A percentile compares a stretch with the other conserved stretches of the same genome.
Evolutionary conservation across 1,140 invertebrate genomes (phyloP).

Genomic region (Camponotus floridanus): DNA sequence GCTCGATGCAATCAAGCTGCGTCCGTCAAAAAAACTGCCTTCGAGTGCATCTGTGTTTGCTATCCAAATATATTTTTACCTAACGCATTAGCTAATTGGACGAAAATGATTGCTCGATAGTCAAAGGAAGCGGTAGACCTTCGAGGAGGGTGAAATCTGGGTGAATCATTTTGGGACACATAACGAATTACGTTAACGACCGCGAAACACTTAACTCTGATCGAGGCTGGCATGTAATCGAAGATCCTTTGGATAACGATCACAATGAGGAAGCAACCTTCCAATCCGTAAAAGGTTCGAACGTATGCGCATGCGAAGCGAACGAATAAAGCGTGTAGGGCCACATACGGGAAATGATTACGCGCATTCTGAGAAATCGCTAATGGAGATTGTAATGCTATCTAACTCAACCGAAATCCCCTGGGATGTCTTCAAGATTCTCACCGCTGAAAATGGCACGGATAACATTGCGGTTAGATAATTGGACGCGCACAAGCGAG

Average conservation of each 20-base stretch:
- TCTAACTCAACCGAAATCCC: constrained; percentile 71
- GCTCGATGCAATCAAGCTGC: constrained; percentile 66
- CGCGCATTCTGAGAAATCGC: constrained; percentile 74
- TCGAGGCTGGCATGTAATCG: constrained; percentile 55
- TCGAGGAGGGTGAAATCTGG: constrained; percentile 24
- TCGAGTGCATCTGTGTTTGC: constrained; percentile 19
- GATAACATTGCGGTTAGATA: constrained; percentile 31
- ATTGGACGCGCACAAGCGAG: constrained; percentile 58
- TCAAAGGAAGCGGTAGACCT: not conserved
- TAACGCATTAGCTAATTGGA: constrained; percentile 70
- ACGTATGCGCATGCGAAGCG: constrained; percentile 41
- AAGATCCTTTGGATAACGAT: constrained; percentile 68
- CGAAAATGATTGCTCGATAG: constrained; percentile 51
- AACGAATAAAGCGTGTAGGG: constrained; percentile 38
- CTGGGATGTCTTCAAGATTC: constrained; percentile 69
- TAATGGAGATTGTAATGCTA: constrained; percentile 75
- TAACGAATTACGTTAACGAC: constrained; percentile 66
- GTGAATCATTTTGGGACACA: constrained; percentile 1
- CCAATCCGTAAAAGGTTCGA: not conserved
- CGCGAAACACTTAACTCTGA: constrained; percentile 66
- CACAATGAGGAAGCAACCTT: constrained; percentile 54
- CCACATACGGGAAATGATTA: constrained; percentile 71
- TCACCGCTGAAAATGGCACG: constrained; percentile 7
- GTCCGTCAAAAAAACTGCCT: constrained; percentile 46
- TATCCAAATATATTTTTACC: constrained; percentile 62